Base-by-base conservation (phyloP, 2,113 vertebrate species). In the Rhagologus leucostigma region DNA sequence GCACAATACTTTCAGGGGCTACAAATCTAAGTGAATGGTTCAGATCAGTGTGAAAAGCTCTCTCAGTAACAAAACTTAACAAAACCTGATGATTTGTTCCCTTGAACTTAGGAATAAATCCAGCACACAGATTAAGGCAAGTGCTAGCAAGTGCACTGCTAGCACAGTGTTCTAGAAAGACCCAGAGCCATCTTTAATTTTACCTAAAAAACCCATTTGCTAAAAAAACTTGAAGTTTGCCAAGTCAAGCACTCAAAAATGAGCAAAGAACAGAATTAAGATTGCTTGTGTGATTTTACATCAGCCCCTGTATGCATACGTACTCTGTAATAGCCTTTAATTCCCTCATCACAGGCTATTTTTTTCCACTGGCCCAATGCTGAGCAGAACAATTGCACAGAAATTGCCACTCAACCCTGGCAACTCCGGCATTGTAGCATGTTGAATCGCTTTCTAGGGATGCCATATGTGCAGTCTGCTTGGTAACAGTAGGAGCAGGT, bases 351-450 rank as follows among this genome's bases (percentile, higher is more conserved):
- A 93, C 73, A 32, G 69, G 76, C 68, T 95, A 60, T 86, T 96
- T 96, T 93, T 87, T 87, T 67, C 44, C 49, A 60, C 60, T 33
- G 77, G 85, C 84, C 92, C 83, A 75, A 23, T 44, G 82, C 92
- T 94, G 92, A 95, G 96, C 93, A 86, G 88, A 94, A 92, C 92
- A 97, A 97, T 95, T 59, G 92, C 64, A 91, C 30, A 80, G 79
- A 95, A 95, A 97, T 95, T 94, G 93, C 95, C 79, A 88, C 95
- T 96, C 93, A 95, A 56, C 92, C 75, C 83, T 88, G 73, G 93
- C 85, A 96, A 49, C 76, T 89, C 68, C 76, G 60, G 92, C 79
- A 67, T 3, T 80, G 93, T 63, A 60, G 82, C 37, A 64, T 0
- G 30, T 76, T 92, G 93, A 95, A 78, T 88, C 78, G 84, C 79